phyloP scores from a whole-genome alignment of 2,888 invertebrate species.

The Caenorhabditis virilis region DNA sequence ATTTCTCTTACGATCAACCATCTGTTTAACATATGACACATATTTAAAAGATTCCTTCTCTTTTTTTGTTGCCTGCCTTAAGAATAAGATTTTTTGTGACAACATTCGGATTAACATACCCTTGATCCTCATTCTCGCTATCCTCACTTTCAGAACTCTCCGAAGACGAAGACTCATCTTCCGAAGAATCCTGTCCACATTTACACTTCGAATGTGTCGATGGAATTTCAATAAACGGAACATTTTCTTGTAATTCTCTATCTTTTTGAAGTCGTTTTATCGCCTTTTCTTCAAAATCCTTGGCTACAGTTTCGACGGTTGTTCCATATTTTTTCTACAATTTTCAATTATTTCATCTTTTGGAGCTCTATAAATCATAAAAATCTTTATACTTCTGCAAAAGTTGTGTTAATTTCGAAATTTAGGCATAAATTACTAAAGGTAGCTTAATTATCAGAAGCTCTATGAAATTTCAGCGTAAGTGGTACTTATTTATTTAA shows the following conservation, averaged over 20 bases:
- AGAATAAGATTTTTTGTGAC: no score
- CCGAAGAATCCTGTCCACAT: conserved; percentile 4
- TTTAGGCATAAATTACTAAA: not conserved
- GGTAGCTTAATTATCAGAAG: no score
- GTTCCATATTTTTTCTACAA: conserved; percentile 5
- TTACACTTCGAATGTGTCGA: conserved; percentile 4
- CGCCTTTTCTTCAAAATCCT: conserved; percentile 7
- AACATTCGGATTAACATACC: not conserved
- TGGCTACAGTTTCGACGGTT: not conserved
- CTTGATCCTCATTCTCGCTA: conserved; percentile 4
- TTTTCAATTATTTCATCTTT: no score
- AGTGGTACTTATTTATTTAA: no score
- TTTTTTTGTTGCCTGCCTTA: no score
- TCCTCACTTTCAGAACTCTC: not conserved
- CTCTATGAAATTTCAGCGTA: no score
- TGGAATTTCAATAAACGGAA: conserved; percentile 12
- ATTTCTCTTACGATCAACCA: conserved; percentile 47
- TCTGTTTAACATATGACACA: no score
- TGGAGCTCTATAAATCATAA: no score
- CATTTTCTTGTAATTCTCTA: conserved; percentile 5
- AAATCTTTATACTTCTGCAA: no score
- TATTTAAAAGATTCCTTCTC: no score
- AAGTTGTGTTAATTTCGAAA: no score
- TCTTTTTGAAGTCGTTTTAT: conserved; percentile 1
- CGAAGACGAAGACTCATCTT: not conserved